Evolutionary conservation across 2,113 vertebrate genomes (phyloP).

Genomic region (Phrynosoma platyrhinos): DNA sequence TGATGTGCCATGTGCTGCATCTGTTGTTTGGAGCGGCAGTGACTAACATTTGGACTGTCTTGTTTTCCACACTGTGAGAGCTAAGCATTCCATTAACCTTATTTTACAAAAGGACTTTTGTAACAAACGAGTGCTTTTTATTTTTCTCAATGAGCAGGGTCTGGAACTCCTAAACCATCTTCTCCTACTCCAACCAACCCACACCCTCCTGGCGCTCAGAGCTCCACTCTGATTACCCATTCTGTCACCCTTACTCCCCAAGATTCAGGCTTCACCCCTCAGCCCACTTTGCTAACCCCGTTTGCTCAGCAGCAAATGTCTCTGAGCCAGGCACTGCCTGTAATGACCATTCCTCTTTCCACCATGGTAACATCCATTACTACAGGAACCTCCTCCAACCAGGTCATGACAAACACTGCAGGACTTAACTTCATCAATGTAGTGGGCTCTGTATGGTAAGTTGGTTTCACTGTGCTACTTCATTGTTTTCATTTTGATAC

Average conservation of each 20-base stretch:
- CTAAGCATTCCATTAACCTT: conserved; percentile 81
- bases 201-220: conserved; percentile 88
- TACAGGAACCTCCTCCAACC: conserved; percentile 90
- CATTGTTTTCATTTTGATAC: neutral
- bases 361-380: conserved; percentile 94
- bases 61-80: conserved; percentile 71
- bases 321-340: conserved; percentile 91
- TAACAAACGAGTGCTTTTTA: conserved; percentile 85
- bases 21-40: conserved; percentile 67
- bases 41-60: conserved; percentile 77
- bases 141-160: conserved; percentile 89
- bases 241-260: conserved; percentile 85
- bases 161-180: conserved; percentile 97
- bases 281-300: conserved; percentile 87
- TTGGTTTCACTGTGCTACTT: conserved; percentile 39
- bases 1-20: conserved; percentile 76
- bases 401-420: conserved; percentile 92
- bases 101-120: conserved; percentile 78
- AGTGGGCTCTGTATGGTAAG: conserved; percentile 95
- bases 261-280: conserved; percentile 86
- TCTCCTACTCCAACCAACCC: conserved; percentile 95
- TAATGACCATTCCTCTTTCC: conserved; percentile 97
- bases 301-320: conserved; percentile 96
- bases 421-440: conserved; percentile 98
- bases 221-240: conserved; percentile 86